phyloP scores from a whole-genome alignment of 2,113 vertebrate species.

The Megaptera novaeangliae region DNA sequence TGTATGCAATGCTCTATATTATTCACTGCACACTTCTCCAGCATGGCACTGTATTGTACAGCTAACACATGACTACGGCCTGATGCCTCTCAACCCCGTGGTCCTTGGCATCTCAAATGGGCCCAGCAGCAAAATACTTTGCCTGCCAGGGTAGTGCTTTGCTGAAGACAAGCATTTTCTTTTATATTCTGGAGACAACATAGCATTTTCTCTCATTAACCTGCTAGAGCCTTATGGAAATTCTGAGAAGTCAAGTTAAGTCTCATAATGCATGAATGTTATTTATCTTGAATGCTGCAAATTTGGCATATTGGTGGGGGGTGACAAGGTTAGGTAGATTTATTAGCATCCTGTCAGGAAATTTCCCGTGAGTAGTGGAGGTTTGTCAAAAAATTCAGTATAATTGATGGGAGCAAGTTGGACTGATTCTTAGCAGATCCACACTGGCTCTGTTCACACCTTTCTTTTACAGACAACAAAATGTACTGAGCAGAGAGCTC shows the following conservation, averaged over 20 bases:
- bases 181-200: background rate
- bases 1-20: background rate
- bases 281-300: constrained; percentile 48
- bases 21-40: background rate
- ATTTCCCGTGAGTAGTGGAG: constrained; percentile 41
- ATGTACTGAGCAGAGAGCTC: constrained; percentile 50
- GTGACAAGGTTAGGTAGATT: constrained; percentile 52
- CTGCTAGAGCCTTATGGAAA: constrained; percentile 48
- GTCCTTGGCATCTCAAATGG: background rate
- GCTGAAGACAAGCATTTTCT: constrained; percentile 17
- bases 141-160: background rate
- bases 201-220: constrained; percentile 55
- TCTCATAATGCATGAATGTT: constrained; percentile 46
- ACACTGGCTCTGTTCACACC: constrained; percentile 52
- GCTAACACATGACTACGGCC: background rate
- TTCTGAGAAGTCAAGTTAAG: constrained; percentile 49
- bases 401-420: constrained; percentile 49
- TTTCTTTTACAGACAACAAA: constrained; percentile 57
- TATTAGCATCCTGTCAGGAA: constrained; percentile 57
- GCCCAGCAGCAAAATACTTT: background rate
- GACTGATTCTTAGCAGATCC: constrained; percentile 41
- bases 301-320: background rate
- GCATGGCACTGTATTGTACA: background rate
- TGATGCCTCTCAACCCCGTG: background rate
- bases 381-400: constrained; percentile 55